Evolutionary conservation across 2,888 invertebrate genomes (phyloP), one percentile per base, ranked within the genome.

Genomic region (Bedellia somnulentella): DNA sequence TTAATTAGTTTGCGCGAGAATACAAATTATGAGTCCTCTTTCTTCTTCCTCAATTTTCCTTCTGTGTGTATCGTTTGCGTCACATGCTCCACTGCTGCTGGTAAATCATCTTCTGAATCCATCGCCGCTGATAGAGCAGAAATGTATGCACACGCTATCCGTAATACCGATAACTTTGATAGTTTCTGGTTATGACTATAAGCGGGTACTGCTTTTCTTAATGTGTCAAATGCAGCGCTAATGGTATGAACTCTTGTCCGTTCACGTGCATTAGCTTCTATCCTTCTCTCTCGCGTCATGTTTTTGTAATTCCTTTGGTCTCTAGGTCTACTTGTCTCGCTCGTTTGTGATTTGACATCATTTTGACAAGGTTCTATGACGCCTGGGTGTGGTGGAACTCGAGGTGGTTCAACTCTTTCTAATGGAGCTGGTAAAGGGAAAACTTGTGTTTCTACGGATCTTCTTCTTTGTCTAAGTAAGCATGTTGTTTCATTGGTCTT

Each of bases 91-190:
- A 94, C 87, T 57, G 91, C 93, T 9, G 85, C 81, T 2, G 85
- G 76, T 21, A 93, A 73, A 25, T 85, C 79, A 14, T 80, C 49
- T 37, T 80, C 85, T 1, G 79, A 80, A 45, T 88, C 86, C 40
- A 80, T 63, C 5, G 86, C 87, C 3, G 90, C 85, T 27, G 90
- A 88, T 37, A 96, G 64, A 0, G 93, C 90, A 52, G 92, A 80
- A 37, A 96, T 95, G 67, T 96, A 96, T 36, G 92, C 89, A 59
- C 93, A 93, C 2, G 95, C 94, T 56, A 95, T 93, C 64, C 93
- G 82, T 36, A 96, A 61, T 10, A 96, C 93, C 1, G 94, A 93
- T 30, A 96, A 64, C 53, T 96, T 96, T 1, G 93, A 93, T 14
- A 96, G 80, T 63, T 95, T 94, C 63, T 94, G 94, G 52, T 92